Percentiles rank a stretch among this genome's conserved stretches.
Evolutionary conservation across 1,140 invertebrate species (phyloP).

Genomic region (Linepithema humile): DNA sequence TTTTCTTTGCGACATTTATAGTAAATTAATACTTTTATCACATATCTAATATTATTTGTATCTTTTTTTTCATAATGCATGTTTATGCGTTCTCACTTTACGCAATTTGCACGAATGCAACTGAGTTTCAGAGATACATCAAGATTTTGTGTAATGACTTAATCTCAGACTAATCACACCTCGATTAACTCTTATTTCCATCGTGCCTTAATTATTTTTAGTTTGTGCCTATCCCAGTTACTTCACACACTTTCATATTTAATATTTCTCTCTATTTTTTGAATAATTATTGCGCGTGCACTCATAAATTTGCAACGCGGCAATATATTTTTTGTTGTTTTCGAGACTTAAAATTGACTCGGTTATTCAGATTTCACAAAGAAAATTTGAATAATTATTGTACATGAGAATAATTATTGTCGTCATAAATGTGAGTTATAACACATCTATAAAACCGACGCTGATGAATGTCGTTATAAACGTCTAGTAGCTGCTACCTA

Average conservation of each 20-base stretch:
- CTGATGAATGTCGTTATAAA: constrained; percentile 31
- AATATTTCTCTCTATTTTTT: constrained; percentile 1
- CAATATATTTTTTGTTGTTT: neutral
- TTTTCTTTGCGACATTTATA: too few species aligned
- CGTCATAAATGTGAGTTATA: neutral
- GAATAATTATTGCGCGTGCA: too few species aligned
- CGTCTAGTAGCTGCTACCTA: neutral
- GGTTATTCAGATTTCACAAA: neutral
- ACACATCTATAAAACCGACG: neutral
- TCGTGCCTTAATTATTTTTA: constrained; percentile 3
- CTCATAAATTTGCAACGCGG: neutral
- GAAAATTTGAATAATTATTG: constrained; percentile 7
- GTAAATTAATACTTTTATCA: too few species aligned
- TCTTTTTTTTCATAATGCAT: neutral
- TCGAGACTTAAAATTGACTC: neutral
- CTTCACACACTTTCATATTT: neutral
- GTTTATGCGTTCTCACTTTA: neutral
- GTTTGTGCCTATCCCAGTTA: constrained; percentile 14
- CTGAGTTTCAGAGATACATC: neutral
- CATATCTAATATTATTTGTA: too few species aligned
- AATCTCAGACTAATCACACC: constrained; percentile 30
- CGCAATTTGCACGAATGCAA: neutral
- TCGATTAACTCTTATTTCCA: constrained; percentile 8
- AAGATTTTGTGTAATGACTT: constrained; percentile 41
- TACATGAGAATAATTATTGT: neutral